Evolutionary conservation across 2,113 vertebrate genomes (phyloP).

Genomic region (Psophia crepitans): DNA sequence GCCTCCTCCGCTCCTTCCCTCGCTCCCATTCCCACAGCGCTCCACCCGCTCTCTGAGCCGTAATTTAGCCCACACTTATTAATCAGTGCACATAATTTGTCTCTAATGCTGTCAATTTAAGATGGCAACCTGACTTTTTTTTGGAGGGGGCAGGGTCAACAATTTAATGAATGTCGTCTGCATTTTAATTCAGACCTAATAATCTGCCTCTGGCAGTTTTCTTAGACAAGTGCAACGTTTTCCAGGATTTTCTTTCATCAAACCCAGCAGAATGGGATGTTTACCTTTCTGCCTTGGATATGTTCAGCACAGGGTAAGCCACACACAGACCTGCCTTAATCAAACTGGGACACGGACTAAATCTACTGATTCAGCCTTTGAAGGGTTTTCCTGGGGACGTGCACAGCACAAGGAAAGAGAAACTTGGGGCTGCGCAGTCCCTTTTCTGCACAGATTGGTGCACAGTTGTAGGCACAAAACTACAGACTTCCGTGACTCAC

Average conservation of each 20-base stretch:
- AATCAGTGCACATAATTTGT: slow-evolving; percentile 78
- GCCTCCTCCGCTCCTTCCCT: neutral
- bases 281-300: slow-evolving; percentile 48
- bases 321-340: neutral
- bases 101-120: slow-evolving; percentile 79
- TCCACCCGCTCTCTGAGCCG: neutral
- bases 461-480: neutral
- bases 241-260: slow-evolving; percentile 62
- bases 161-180: slow-evolving; percentile 81
- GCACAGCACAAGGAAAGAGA: neutral
- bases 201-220: slow-evolving; percentile 75
- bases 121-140: slow-evolving; percentile 76
- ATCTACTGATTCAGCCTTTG: neutral
- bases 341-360: neutral
- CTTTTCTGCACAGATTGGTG: neutral
- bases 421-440: neutral
- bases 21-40: neutral
- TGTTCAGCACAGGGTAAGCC: neutral
- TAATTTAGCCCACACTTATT: slow-evolving; percentile 70
- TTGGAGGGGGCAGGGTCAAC: slow-evolving; percentile 76
- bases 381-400: neutral
- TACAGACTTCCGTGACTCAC: neutral
- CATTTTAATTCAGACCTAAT: slow-evolving; percentile 80
- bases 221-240: slow-evolving; percentile 53
- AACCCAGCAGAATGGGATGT: slow-evolving; percentile 56